Base-by-base conservation (phyloP, 2,888 invertebrate species). In the Halocaridina rubra region DNA sequence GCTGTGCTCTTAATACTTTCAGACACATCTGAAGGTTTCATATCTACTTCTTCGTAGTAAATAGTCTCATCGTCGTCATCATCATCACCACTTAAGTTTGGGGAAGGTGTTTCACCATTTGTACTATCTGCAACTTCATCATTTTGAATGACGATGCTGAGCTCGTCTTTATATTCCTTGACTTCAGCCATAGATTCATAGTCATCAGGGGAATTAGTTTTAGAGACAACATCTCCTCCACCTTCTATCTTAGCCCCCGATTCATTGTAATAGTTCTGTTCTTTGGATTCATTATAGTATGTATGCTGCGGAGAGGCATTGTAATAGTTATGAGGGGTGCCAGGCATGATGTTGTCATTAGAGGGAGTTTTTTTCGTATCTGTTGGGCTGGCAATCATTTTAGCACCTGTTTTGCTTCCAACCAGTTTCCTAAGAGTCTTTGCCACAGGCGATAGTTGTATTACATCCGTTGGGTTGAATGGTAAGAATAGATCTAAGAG, bases 111-210 rank as follows among this genome's bases (percentile, higher is more conserved):
- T 13, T 46, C 22, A 8, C 22, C 46, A 30, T 69, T 57, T 32
- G 71, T 16, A 33, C 72, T 61, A 71, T 80, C 39, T 1, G 24
- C 27, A 13, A 84, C 53, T 53, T 53, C 53, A 53, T 67, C 75
- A 4, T 67, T 33, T 10, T 10, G 46, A 7, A 69, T 67, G 67
- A 33, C 53, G 13, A 24, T 30, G 32, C 79, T 75, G 53, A 46
- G 19, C 13, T 80, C 79, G n/a, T 32, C 46, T 33, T 84, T 39
- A n/a, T n/a, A n/a, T 72, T 78, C 57, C 64, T 74, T 84, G 3
- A 84, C 57, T 19, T 79, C 69, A 24, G 72, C 72, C 84, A 84
- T 79, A 16, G 75, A 74, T 72, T 84, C 84, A 27, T 84, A 84
- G 33, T 84, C 79, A 27, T 84, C 22, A 7, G 64, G 79, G n/a